Evolutionary conservation across 2,113 vertebrate genomes (phyloP), one percentile per base, ranked within the genome.

Genomic region (Manacus vitellinus): DNA sequence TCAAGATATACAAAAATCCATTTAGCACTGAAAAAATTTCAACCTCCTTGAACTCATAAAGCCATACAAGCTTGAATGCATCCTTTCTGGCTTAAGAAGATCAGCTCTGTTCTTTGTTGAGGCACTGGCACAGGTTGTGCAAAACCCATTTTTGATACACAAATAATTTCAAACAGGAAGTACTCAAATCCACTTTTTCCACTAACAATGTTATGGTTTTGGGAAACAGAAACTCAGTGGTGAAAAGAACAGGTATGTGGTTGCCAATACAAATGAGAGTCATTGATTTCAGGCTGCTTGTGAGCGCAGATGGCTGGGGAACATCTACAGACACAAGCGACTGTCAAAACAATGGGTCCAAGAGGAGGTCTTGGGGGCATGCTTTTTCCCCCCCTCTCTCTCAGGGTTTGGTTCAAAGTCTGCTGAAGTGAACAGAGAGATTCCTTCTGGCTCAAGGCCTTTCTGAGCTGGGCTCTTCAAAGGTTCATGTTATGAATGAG

Each of bases 21-120:
- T 96, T 97, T 96, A 97, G 92, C 95, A 97, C 96, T 97, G 94
- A 96, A 97, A 97, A 96, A 92, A 77, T 80, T 94, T 93, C 92
- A 95, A 95, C 95, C 92, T 95, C 96, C 92, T 97, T 88, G 96
- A 97, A 97, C 94, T 83, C 95, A 96, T 96, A 97, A 94, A 97
- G 97, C 97, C 95, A 98, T 97, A 96, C 82, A 94, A 97, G 94
- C 85, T 89, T 95, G 96, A 91, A 94, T 94, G 87, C 87, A 96
- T 97, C 96, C 89, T 97, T 98, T 97, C 95, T 97, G 94, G 93
- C 96, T 97, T 97, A 81, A 88, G 93, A 94, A 97, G 94, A 92
- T 98, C 97, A 98, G 95, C 94, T 97, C 95, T 97, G 92, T 96
- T 97, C 95, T 97, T 97, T 95, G 94, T 96, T 97, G 96, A 98